Evolutionary conservation across 2,888 invertebrate genomes (phyloP).

Genomic region (Steinernema carpocapsae): DNA sequence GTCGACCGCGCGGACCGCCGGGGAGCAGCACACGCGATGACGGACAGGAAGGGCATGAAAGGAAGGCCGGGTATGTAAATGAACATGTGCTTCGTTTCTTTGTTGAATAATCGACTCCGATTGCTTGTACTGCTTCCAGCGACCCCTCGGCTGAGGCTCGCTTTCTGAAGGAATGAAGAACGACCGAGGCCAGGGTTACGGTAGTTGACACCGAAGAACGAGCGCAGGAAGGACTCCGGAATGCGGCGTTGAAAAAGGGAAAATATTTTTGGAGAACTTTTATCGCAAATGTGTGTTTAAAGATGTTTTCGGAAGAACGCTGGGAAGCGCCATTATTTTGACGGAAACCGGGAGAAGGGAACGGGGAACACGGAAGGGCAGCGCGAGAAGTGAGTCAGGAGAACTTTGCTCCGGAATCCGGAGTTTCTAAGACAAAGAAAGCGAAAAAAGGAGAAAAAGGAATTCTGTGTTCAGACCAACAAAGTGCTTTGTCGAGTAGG

Average conservation of each 20-base stretch:
- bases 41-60: background rate
- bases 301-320: conserved; percentile 1
- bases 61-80: conserved; percentile 2
- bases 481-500: too few species aligned
- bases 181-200: too few species aligned
- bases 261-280: background rate
- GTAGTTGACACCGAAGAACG: too few species aligned
- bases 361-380: conserved; percentile 14
- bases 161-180: too few species aligned
- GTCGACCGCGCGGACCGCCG: conserved; percentile 2
- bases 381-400: conserved; percentile 1
- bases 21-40: background rate
- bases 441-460: too few species aligned
- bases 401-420: conserved; percentile 3
- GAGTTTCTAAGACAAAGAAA: background rate
- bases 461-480: too few species aligned
- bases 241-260: background rate
- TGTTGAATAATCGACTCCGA: too few species aligned
- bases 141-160: too few species aligned
- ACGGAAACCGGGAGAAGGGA: conserved; percentile 7
- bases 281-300: background rate
- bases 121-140: too few species aligned
- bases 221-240: too few species aligned
- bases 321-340: conserved; percentile 9
- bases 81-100: background rate